Base-by-base conservation (phyloP, 2,113 vertebrate genomes). In the Euleptes europaea region DNA sequence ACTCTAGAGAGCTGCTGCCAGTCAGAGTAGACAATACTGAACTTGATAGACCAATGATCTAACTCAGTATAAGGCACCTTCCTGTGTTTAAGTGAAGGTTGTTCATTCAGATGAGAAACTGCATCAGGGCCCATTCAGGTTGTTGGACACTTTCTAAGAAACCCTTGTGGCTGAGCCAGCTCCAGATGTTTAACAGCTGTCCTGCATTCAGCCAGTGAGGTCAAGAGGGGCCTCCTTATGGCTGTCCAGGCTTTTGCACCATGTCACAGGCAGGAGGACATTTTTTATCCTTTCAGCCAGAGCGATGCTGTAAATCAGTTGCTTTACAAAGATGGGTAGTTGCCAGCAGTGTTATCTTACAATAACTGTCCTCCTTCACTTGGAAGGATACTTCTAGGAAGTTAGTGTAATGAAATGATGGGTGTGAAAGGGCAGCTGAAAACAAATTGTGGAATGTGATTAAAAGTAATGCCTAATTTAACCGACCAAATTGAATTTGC, bases 401-500 rank as follows among this genome's bases (percentile, higher is more conserved):
- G 77, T 78, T 63, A 44, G 74, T 72, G 26, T 51, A 82, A 72
- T 74, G 38, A 13, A 85, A 40, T 85, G 83, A 66, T 3, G 21
- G 23, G 79, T 86, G n/a, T 80, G 49, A 3, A 33, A 80, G 73
- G 78, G 7, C 44, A 31, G 71, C 10, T 57, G 63, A 51, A 89
- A 79, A 82, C 49, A 66, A 76, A 5, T 7, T 84, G 71, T 86
- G 74, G 78, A 82, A 92, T 70, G 11, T 76, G 88, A 67, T 4
- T 2, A 28, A 65, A 87, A 85, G 82, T 21, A 83, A 40, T 66
- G 66, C 70, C 63, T 83, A 51, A 83, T 54, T 44, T 80, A 60
- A 72, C 89, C 87, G 88, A 0, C 35, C 77, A 44, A 87, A 87
- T 21, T 51, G 17, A 76, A 85, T 88, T 90, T 94, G 19, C 84